Evolutionary conservation across 1,140 invertebrate species (phyloP).

Genomic region (Druon quercuslanigerum): DNA sequence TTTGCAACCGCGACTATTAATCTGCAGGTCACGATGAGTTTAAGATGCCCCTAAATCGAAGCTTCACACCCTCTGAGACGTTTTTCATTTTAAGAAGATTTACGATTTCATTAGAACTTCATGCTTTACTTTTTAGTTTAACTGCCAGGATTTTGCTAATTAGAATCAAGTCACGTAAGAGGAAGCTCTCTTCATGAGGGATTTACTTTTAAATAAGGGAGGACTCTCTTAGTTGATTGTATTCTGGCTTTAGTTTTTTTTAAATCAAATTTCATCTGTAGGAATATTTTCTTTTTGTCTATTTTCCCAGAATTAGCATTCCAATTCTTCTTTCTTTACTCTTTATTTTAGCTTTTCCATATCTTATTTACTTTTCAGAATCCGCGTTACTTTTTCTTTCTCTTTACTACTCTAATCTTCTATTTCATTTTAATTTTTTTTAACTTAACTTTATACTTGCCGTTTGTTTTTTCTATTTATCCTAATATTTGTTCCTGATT

Average conservation of each 20-base stretch:
- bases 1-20: constrained; percentile 63
- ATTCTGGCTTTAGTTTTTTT: background rate
- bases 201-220: background rate
- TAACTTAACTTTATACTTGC: too few species aligned
- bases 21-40: constrained; percentile 34
- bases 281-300: too few species aligned
- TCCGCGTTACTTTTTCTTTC: too few species aligned
- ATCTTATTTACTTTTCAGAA: too few species aligned
- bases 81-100: constrained; percentile 26
- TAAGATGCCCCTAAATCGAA: constrained; percentile 57
- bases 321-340: too few species aligned
- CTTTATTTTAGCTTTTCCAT: too few species aligned
- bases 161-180: constrained; percentile 1
- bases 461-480: too few species aligned
- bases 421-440: too few species aligned
- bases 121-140: background rate
- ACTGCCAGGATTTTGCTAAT: background rate
- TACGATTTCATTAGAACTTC: constrained; percentile 19
- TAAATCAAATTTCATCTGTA: background rate
- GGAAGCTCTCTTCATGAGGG: background rate
- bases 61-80: constrained; percentile 36
- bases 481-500: too few species aligned
- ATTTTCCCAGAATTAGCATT: too few species aligned
- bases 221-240: background rate
- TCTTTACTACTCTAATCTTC: too few species aligned